Percentiles rank a stretch among this genome's conserved stretches.
These are phyloP conservation scores for Ardeotis arabs DNA, from an alignment of 2,113 vertebrate species.

Conservation along the genomic window DNA sequence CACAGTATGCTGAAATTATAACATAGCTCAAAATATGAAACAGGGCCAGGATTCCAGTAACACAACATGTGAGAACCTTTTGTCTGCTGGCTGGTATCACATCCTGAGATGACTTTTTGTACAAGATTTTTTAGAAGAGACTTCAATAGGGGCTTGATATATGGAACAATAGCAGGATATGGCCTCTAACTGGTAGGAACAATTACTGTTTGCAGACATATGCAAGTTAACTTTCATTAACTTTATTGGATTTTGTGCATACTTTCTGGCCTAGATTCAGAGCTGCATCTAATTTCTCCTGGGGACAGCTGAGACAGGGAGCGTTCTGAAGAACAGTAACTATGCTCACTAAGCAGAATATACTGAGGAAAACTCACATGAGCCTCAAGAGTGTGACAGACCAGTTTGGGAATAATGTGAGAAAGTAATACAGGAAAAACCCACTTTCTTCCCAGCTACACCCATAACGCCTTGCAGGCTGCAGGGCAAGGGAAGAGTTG, in stretches of 20 bases:
- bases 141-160: conserved; percentile 34
- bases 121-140: conserved; percentile 29
- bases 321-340: not conserved
- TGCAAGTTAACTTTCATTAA: conserved; percentile 55
- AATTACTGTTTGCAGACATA: conserved; percentile 26
- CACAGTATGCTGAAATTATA: not conserved
- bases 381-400: not conserved
- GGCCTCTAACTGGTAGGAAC: conserved; percentile 51
- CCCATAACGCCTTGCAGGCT: not conserved
- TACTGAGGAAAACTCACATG: not conserved
- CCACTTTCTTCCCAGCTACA: not conserved
- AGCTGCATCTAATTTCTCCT: conserved; percentile 44
- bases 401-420: not conserved
- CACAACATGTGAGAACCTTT: conserved; percentile 33
- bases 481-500: not conserved
- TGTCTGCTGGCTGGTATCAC: conserved; percentile 49
- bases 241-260: conserved; percentile 35
- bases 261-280: conserved; percentile 49
- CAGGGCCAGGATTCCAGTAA: conserved; percentile 25
- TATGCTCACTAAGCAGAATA: not conserved
- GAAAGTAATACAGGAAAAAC: not conserved
- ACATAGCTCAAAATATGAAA: not conserved
- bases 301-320: conserved; percentile 4
- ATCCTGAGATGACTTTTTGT: conserved; percentile 45
- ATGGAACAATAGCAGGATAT: conserved; percentile 62